Evolutionary conservation across 2,113 vertebrate genomes (phyloP).

Genomic region (Tachysurus fulvidraco): DNA sequence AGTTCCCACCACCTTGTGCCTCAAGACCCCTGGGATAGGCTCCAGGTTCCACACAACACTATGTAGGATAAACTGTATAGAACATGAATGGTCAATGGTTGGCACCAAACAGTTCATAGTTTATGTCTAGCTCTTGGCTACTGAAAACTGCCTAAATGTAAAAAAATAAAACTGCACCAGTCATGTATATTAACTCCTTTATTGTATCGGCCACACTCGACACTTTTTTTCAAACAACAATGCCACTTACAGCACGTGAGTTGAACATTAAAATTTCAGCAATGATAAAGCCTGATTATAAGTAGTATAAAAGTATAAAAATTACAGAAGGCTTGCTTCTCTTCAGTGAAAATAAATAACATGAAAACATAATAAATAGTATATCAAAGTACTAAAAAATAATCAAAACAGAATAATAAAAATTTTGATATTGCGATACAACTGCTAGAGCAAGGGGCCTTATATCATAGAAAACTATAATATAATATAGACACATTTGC

Average conservation of each 20-base stretch:
- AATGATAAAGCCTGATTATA: constrained; percentile 59
- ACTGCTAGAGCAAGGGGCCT: constrained; percentile 63
- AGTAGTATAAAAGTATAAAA: constrained; percentile 79
- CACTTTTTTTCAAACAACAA: constrained; percentile 66
- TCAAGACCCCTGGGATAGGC: too few relatives aligned
- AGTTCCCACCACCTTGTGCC: too few relatives aligned
- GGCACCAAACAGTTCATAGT: constrained; percentile 47
- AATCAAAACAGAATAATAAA: constrained; percentile 57
- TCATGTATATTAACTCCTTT: constrained; percentile 45
- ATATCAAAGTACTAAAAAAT: constrained; percentile 70
- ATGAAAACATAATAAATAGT: constrained; percentile 79
- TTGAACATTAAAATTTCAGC: constrained; percentile 63
- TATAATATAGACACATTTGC: constrained; percentile 64
- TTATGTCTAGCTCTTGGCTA: background rate
- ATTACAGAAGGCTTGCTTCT: constrained; percentile 70
- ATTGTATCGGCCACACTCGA: constrained; percentile 70
- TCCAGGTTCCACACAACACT: too few relatives aligned
- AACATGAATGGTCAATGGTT: too few relatives aligned
- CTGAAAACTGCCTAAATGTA: background rate
- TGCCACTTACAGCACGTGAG: constrained; percentile 62
- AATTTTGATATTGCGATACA: constrained; percentile 60
- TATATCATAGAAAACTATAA: constrained; percentile 70
- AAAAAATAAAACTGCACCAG: background rate
- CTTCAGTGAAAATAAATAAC: constrained; percentile 77
- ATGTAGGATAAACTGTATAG: too few relatives aligned